Percentiles rank a stretch among this genome's conserved stretches.
These are phyloP conservation scores for Acanthiza pusilla DNA, from an alignment of 2,797 vertebrate species.

Conservation along the genomic window DNA sequence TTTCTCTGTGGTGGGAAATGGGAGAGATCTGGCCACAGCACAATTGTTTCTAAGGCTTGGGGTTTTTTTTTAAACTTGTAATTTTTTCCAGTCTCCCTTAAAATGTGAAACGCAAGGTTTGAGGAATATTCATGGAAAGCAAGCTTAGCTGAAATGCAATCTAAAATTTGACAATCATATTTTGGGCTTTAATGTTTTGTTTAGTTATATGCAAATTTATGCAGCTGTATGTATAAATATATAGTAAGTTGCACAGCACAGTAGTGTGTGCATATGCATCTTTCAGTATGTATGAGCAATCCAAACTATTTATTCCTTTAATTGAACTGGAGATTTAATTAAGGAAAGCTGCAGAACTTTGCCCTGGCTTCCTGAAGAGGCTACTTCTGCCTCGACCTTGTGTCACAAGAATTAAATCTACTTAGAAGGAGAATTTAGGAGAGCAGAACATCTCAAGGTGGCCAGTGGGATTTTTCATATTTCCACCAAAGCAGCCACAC, in stretches of 20 bases:
- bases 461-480: background rate
- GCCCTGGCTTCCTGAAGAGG: background rate
- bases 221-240: background rate
- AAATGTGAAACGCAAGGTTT: background rate
- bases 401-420: background rate
- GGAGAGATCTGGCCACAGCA: background rate
- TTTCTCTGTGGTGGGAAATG: background rate
- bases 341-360: background rate
- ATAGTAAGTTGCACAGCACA: background rate
- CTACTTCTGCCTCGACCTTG: background rate
- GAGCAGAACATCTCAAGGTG: background rate
- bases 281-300: background rate
- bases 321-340: background rate
- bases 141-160: background rate
- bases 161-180: background rate
- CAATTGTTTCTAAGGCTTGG: background rate
- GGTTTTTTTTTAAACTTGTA: background rate
- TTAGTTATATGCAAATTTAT: background rate
- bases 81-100: background rate
- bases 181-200: background rate
- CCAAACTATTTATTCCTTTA: background rate
- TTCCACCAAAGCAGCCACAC: background rate
- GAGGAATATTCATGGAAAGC: background rate
- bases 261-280: background rate
- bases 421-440: background rate